These are phyloP conservation scores for Priocnemis perturbator DNA, from an alignment of 2,888 invertebrate genomes.

Conservation along the genomic window DNA sequence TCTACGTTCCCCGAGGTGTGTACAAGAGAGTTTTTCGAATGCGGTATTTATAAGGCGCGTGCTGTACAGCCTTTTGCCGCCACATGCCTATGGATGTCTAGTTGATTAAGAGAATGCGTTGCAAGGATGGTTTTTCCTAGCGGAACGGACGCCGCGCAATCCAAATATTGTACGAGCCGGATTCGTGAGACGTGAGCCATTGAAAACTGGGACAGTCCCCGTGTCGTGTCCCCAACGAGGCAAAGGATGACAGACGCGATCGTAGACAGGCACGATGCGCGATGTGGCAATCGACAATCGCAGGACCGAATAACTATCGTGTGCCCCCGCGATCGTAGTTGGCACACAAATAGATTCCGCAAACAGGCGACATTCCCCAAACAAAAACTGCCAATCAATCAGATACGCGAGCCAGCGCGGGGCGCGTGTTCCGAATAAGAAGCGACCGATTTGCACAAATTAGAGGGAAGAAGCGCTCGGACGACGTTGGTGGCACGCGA, in stretches of 20 bases:
- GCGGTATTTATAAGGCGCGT: no score
- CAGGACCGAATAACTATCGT: no score
- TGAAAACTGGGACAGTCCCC: constrained; percentile 5
- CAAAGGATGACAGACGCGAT: not conserved
- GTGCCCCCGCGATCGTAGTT: no score
- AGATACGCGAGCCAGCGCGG: constrained; percentile 34
- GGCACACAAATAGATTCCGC: constrained; percentile 61
- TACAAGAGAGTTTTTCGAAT: no score
- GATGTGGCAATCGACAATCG: constrained; percentile 56
- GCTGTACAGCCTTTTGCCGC: no score
- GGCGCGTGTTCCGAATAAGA: constrained; percentile 64
- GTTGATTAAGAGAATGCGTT: not conserved
- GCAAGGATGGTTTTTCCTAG: not conserved
- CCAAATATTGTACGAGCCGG: not conserved
- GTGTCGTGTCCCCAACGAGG: not conserved
- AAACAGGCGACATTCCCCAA: constrained; percentile 60
- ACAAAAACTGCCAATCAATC: constrained; percentile 65
- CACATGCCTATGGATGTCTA: no score
- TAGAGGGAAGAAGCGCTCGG: constrained; percentile 33
- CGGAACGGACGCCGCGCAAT: not conserved
- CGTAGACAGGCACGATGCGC: not conserved
- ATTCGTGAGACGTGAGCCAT: not conserved
- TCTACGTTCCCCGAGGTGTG: no score
- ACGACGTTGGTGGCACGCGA: not conserved
- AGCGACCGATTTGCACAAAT: constrained; percentile 62